These are phyloP conservation scores for Halcyon chelicuti DNA, from an alignment of 2,797 vertebrate species.

Conservation along the genomic window DNA sequence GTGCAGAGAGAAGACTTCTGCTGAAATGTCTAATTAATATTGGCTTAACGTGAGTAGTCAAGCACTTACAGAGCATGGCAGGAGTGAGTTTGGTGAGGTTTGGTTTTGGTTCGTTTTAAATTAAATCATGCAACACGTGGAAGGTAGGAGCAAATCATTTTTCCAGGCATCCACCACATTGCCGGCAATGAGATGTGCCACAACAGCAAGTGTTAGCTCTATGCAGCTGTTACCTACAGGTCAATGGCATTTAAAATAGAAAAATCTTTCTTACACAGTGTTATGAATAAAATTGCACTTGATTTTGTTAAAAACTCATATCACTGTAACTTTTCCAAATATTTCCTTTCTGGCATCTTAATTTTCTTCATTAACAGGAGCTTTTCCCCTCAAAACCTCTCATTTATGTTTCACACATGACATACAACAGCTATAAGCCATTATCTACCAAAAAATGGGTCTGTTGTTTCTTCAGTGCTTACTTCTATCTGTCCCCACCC, in stretches of 20 bases:
- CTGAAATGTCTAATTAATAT: conserved; percentile 5
- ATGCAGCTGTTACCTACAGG: conserved; percentile 69
- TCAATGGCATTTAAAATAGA: conserved; percentile 82
- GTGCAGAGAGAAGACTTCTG: not conserved
- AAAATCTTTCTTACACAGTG: conserved; percentile 80
- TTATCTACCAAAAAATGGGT: conserved; percentile 53
- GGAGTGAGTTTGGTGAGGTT: not conserved
- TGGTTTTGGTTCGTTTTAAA: not conserved
- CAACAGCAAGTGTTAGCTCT: conserved; percentile 68
- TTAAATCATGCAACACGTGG: conserved; percentile 16
- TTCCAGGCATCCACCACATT: conserved; percentile 77
- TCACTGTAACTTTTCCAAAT: conserved; percentile 72
- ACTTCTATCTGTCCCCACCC: conserved; percentile 49
- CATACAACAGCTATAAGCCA: conserved; percentile 6
- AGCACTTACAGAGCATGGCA: conserved; percentile 16
- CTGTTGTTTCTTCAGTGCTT: conserved; percentile 50
- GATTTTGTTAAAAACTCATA: conserved; percentile 76
- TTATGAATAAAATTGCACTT: conserved; percentile 85
- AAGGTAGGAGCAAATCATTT: conserved; percentile 58
- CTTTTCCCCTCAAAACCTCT: conserved; percentile 34
- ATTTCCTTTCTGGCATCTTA: conserved; percentile 40
- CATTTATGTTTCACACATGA: not conserved
- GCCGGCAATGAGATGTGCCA: conserved; percentile 83
- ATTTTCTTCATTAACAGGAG: conserved; percentile 49
- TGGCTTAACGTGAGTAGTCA: not conserved